Conservation (phyloP, 2,888 invertebrate species). For the Cryptocheilus praepositus region DNA sequence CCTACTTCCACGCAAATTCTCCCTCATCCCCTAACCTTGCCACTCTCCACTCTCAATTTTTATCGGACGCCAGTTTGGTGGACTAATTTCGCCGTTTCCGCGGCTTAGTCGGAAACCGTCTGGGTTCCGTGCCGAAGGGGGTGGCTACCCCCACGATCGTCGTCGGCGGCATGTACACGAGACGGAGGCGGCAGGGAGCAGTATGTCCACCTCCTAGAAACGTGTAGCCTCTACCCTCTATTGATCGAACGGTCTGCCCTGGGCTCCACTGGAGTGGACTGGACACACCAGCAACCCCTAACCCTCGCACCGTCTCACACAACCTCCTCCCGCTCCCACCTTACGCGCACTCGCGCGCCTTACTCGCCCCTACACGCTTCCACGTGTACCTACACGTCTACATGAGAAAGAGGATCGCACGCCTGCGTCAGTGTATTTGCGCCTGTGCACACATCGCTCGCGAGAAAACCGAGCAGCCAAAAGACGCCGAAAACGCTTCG, state of each 20-base stretch:
- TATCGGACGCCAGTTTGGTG: background rate
- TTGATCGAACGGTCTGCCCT: conserved; percentile 73
- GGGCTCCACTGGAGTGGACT: conserved; percentile 73
- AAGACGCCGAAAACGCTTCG: conserved; percentile 69
- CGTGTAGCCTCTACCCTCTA: conserved; percentile 73
- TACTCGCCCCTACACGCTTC: conserved; percentile 11
- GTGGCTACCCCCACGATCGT: conserved; percentile 41
- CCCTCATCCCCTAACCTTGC: too few relatives aligned
- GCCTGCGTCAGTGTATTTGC: conserved; percentile 10
- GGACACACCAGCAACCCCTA: conserved; percentile 70
- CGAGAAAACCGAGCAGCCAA: conserved; percentile 59
- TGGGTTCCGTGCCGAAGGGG: conserved; percentile 37
- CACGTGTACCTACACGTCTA: conserved; percentile 9
- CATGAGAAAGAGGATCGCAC: conserved; percentile 1
- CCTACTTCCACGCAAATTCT: too few relatives aligned
- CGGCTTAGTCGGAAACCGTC: conserved; percentile 17
- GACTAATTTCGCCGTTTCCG: too few relatives aligned
- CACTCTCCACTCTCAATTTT: background rate
- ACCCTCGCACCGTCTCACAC: conserved; percentile 61
- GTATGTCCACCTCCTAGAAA: conserved; percentile 73
- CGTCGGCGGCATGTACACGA: conserved; percentile 31
- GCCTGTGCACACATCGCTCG: conserved; percentile 26
- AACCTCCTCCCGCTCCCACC: conserved; percentile 41
- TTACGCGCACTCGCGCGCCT: background rate
- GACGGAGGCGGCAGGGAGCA: conserved; percentile 48